Evolutionary conservation across 2,797 vertebrate genomes (phyloP).

Genomic region (Myiothlypis coronata): DNA sequence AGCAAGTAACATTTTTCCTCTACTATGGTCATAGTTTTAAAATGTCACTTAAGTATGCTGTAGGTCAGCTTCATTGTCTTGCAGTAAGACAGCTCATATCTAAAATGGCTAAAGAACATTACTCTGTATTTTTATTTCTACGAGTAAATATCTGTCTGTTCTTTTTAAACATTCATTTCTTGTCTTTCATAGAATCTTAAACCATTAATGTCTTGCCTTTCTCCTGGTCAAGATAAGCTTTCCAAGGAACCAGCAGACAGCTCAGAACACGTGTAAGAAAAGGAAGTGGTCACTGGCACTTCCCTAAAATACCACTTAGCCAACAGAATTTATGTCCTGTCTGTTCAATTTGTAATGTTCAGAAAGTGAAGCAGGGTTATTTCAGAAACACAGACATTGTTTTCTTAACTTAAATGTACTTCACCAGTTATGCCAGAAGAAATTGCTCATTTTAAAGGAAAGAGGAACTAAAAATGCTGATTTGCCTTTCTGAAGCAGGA

Average conservation of each 20-base stretch:
- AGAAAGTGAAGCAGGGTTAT: neutral
- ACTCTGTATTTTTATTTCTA: neutral
- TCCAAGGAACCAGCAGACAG: neutral
- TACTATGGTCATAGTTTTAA: neutral
- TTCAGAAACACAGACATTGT: neutral
- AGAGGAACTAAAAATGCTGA: neutral
- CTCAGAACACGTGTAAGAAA: neutral
- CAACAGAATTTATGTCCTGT: neutral
- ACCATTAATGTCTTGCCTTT: neutral
- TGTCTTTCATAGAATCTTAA: neutral
- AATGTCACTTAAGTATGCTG: neutral
- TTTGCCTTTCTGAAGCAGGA: neutral
- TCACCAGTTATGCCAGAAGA: neutral
- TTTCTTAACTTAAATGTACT: neutral
- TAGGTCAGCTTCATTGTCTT: neutral
- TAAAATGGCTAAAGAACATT: neutral
- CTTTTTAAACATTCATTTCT: neutral
- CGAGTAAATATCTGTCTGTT: neutral
- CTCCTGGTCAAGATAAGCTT: neutral
- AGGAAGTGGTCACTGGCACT: neutral
- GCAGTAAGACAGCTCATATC: neutral
- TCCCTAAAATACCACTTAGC: neutral
- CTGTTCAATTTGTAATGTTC: neutral
- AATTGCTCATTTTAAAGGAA: neutral
- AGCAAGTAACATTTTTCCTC: neutral